phyloP scores from a whole-genome alignment of 1,140 invertebrate species.

The Drosophila kepulauana region DNA sequence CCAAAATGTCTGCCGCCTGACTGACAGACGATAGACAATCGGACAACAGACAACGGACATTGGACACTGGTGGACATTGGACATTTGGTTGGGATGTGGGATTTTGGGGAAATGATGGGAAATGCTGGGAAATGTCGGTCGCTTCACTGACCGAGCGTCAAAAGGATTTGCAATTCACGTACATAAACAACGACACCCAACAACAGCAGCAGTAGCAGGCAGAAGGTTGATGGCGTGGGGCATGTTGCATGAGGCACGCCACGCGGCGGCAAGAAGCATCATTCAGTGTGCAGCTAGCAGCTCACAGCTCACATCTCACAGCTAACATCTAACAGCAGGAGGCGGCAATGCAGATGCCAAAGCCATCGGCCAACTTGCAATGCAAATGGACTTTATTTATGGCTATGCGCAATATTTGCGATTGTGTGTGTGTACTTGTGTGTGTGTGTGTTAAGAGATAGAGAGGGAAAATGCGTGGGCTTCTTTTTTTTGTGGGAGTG shows the following conservation, averaged over 20 bases:
- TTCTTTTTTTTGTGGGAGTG: not conserved
- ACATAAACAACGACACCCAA: constrained; percentile 65
- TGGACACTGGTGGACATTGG: not conserved
- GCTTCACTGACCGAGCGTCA: constrained; percentile 31
- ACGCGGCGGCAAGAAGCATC: constrained; percentile 21
- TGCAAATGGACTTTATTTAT: constrained; percentile 72
- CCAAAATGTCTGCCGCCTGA: constrained; percentile 50
- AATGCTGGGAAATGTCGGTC: constrained; percentile 2
- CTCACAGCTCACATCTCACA: constrained; percentile 11
- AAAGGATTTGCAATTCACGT: constrained; percentile 67
- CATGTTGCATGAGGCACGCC: not conserved
- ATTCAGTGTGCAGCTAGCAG: constrained; percentile 12
- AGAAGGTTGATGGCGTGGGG: not conserved
- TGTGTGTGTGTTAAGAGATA: not conserved
- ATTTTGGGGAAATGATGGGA: not conserved
- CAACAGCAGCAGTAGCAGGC: constrained; percentile 25
- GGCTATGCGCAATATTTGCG: constrained; percentile 40
- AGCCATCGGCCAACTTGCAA: constrained; percentile 54
- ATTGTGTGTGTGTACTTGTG: constrained; percentile 7
- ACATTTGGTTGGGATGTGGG: not conserved
- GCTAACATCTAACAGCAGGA: constrained; percentile 6
- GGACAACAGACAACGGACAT: not conserved
- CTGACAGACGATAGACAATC: constrained; percentile 20
- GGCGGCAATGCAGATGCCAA: constrained; percentile 46
- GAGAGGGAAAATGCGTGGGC: not conserved